phyloP scores from a whole-genome alignment of 2,888 invertebrate species.

The Papilio gigon region DNA sequence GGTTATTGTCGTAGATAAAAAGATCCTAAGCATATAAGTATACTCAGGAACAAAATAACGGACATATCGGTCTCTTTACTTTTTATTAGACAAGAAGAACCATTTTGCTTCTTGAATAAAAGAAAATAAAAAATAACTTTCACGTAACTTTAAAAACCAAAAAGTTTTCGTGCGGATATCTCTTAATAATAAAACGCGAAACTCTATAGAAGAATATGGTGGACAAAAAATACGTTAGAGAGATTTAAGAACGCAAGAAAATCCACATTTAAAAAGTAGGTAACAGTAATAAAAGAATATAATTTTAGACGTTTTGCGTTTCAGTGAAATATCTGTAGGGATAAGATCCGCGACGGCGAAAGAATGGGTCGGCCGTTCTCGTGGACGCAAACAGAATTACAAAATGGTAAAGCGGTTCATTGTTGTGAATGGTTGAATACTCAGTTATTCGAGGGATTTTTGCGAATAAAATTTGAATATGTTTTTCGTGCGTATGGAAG shows the following conservation, averaged over 20 bases:
- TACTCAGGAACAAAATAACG: too few relatives aligned
- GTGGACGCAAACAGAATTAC: slow-evolving; percentile 72
- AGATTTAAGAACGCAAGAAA: slow-evolving; percentile 19
- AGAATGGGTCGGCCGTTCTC: slow-evolving; percentile 62
- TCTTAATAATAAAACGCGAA: background rate
- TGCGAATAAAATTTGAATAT: slow-evolving; percentile 61
- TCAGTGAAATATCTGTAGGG: slow-evolving; percentile 57
- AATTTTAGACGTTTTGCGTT: slow-evolving; percentile 59
- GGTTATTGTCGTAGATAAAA: too few relatives aligned
- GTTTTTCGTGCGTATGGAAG: slow-evolving; percentile 51
- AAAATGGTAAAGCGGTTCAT: slow-evolving; percentile 74
- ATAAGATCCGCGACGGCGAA: slow-evolving; percentile 58
- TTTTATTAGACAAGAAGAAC: too few relatives aligned
- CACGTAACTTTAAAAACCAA: background rate
- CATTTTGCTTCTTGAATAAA: too few relatives aligned
- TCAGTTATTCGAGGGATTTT: slow-evolving; percentile 62
- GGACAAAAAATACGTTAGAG: background rate
- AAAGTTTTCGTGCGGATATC: background rate
- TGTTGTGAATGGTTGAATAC: slow-evolving; percentile 69
- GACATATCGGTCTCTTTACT: too few relatives aligned
- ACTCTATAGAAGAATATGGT: slow-evolving; percentile 1
- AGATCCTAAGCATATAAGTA: too few relatives aligned
- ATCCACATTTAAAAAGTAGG: slow-evolving; percentile 31
- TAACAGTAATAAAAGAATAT: slow-evolving; percentile 44
- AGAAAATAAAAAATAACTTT: slow-evolving; percentile 3